Percentiles rank a stretch among this genome's conserved stretches.
Evolutionary conservation across 2,113 vertebrate species (phyloP).

Genomic region (Myrmecophaga tridactyla): DNA sequence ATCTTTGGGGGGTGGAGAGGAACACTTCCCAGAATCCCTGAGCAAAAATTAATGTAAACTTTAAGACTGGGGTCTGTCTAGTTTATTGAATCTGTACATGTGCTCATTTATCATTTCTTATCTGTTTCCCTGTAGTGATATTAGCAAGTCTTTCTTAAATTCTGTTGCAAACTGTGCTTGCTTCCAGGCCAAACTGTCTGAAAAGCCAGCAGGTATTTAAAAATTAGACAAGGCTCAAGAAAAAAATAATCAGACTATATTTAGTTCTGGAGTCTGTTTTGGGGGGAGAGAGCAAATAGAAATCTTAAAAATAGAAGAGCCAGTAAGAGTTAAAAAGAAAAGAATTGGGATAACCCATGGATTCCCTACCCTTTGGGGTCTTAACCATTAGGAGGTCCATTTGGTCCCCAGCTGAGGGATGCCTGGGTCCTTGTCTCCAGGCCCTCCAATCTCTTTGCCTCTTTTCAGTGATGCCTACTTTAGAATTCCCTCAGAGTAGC

Average conservation of each 20-base stretch:
- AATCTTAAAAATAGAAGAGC: slow-evolving; percentile 18
- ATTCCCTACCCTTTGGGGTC: not conserved
- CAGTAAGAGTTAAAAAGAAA: not conserved
- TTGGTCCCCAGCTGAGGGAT: not conserved
- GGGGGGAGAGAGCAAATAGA: not conserved
- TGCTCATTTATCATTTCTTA: not conserved
- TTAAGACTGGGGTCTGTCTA: not conserved
- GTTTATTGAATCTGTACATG: not conserved
- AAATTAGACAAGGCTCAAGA: not conserved
- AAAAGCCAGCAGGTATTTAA: slow-evolving; percentile 17
- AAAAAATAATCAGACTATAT: not conserved
- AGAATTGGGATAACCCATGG: not conserved
- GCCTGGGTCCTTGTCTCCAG: not conserved
- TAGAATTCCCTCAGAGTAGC: not conserved
- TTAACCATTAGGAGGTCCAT: not conserved
- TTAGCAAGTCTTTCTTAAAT: slow-evolving; percentile 24
- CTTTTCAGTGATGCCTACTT: not conserved
- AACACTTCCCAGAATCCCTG: slow-evolving; percentile 16
- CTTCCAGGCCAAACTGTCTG: not conserved
- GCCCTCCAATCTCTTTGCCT: not conserved
- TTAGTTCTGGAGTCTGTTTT: not conserved
- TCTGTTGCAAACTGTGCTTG: not conserved
- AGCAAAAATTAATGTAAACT: slow-evolving; percentile 11
- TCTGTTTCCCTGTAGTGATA: not conserved
- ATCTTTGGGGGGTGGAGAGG: not conserved